Base-by-base conservation (phyloP, 2,888 invertebrate species). In the Eueremaeus valkanovi region DNA sequence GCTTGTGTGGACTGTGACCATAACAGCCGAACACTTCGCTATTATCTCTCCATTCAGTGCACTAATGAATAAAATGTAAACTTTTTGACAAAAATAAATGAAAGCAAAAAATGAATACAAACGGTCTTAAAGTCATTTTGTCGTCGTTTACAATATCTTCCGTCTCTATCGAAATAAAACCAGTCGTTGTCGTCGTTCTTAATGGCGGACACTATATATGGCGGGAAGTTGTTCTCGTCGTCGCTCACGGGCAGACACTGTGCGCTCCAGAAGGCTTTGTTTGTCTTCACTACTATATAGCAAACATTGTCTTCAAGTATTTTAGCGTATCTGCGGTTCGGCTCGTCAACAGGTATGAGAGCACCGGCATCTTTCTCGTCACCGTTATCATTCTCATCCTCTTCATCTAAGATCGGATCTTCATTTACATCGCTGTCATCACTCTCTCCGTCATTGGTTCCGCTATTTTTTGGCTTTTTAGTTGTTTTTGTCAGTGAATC, bases 361-460 rank as follows among this genome's bases (percentile, higher is more conserved):
- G 68, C 68, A 5, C 68, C 68, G 36, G 40, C 40, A 24, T 68
- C 68, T 11, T 21, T 24, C 9, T 68, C 68, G 6, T n/a, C 21
- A 3, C 40, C 68, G 9, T 68, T n/a, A n/a, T n/a, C n/a, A n/a
- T n/a, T n/a, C n/a, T 40, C 68, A 5, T 40, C 68, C n/a, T 63
- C 61, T 6, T 63, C 61, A 16, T 63, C 61, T 29, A 31, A 18
- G 18, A 68, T 68, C 21, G 18, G 8, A n/a, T 68, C 68, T 3
- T 68, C 68, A 16, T 68, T 40, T 24, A 68, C 68, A 68, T 68
- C 68, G 31, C 18, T 63, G 61, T 63, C 61, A 24, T 55, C 27
- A 11, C 21, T 45, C 3, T 11, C 16, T 45, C 18, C 18, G 36
- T 5, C 5, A 36, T 36, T 36, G 36, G 11, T 36, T 36, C 11